Evolutionary conservation across 92 coral and sea anemone species (phyloP), one percentile per base, ranked within the genome.

Genomic region (Galaxea fascicularis): DNA sequence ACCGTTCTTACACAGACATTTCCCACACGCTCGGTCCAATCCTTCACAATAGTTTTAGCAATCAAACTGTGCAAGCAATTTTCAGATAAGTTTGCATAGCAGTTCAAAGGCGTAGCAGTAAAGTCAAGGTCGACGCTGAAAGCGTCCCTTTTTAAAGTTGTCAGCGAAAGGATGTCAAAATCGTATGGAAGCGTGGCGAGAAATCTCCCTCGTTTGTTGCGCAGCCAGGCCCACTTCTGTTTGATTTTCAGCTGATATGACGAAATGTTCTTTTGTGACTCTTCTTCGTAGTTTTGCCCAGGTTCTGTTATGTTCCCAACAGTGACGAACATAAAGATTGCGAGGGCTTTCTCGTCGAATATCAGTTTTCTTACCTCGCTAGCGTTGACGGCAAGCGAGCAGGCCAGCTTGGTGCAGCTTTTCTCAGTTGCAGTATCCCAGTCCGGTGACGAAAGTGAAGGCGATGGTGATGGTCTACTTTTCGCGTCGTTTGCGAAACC

Each of bases 161-260:
- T 95, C 3, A 97, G 97, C 17, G 99, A 97, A 17, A 97, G 91
- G 47, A 97, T 97, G 76, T 95, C 99, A 70, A 95, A 91, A 86
- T 97, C 99, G 71, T 97, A 95, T 1, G 99, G 99, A 35, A 97
- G 83, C 0, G 98, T 95, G 0, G 95, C 95, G n/a, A 97, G 92
- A 73, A 97, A 97, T 57, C 92, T 87, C 3, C 97, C 99, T n/a
- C 95, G 89, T 20, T 67, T 49, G 52, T 93, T 75, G 25, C 95
- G 93, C 58, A 97, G 73, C 98, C 98, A 95, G 2, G 95, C 95
- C 94, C 95, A 92, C 56, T 92, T 94, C 73, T 87, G 93, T 41
- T 77, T 84, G 30, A 71, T 35, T 28, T 89, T 95, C 25, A 89
- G 52, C 52, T 51, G 1, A 53, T 0, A 49, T 65, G 11, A 79